Conservation (phyloP, 92 coral and sea anemone genomes). For the Parazoanthus darwini region DNA sequence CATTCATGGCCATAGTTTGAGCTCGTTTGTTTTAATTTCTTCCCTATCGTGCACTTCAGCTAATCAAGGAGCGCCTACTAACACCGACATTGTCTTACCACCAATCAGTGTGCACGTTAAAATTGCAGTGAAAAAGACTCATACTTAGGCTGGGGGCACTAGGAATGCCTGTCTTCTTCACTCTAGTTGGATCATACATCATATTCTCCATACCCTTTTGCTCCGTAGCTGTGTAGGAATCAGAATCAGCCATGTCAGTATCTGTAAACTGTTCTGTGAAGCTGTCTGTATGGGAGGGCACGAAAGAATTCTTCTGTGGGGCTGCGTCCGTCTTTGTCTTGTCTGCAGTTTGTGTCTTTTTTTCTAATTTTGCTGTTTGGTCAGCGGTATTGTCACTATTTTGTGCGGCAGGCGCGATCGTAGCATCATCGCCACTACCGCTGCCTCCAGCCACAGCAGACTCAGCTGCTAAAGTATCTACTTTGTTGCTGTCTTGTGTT, state of each 20-base stretch:
- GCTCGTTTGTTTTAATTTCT: not conserved
- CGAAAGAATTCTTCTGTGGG: constrained; percentile 44
- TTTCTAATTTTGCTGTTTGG: constrained; percentile 40
- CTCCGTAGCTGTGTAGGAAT: constrained; percentile 42
- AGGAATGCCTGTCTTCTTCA: constrained; percentile 83
- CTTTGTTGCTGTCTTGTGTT: constrained; percentile 47
- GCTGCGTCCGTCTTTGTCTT: constrained; percentile 14
- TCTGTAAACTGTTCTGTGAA: constrained; percentile 42
- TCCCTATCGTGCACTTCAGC: not conserved
- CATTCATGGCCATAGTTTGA: not conserved
- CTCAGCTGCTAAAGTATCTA: constrained; percentile 50
- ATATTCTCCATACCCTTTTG: constrained; percentile 66
- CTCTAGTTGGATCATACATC: constrained; percentile 88
- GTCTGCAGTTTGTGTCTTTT: constrained; percentile 30
- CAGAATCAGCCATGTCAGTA: constrained; percentile 39
- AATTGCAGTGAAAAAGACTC: constrained; percentile 35
- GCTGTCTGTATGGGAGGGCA: constrained; percentile 41
- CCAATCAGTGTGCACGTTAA: constrained; percentile 31
- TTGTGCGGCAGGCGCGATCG: constrained; percentile 11
- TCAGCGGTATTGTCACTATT: constrained; percentile 32
- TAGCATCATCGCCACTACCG: constrained; percentile 43
- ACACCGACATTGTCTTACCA: not conserved
- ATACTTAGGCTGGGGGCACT: constrained; percentile 55
- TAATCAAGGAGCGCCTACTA: not conserved
- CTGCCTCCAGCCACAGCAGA: constrained; percentile 46